Evolutionary conservation across 2,888 invertebrate species (phyloP), one percentile per base, ranked within the genome.

Genomic region (Eilema griseolum): DNA sequence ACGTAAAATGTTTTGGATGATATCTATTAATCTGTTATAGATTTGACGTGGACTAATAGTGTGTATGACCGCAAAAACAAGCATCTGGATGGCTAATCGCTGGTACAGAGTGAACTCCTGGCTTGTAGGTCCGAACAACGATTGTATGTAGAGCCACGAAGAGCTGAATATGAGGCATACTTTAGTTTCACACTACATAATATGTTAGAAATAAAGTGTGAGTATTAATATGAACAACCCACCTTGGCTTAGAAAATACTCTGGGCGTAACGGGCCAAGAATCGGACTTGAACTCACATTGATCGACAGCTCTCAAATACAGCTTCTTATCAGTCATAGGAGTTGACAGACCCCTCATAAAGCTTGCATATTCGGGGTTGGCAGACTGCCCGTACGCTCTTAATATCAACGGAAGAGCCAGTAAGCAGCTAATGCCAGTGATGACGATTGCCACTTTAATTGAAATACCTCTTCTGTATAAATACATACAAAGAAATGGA

Each of bases 11-110:
- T 96, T 96, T 82, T 98, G 97, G 65, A 99, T 91, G 24, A 99
- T 78, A n/a, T 96, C 95, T 66, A 99, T 94, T 16, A 97, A 97
- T 67, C 99, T 99, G 2, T 99, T 99, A 93, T 99, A 99, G 72
- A 99, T 97, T 87, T 99, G 96, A 61, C 98, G 96, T 65, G 99
- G 96, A 0, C 98, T 99, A 93, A 99, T 97, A 0, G 98, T 97
- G 83, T 99, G 97, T 10, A 98, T 97, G 23, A 98, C 97, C 60
- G 97, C 81, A 89, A 97, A 99, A 26, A 98, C 98, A 72, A 97
- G 88, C 56, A 97, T 84, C 89, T 97, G 97, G 74, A 97, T 96
- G 0, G 97, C 96, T 31, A 97, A 85, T 60, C 90, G 85, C 81
- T 92, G 84, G 78, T 89, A 89, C 1, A 84, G 20, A 4, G 92